Evolutionary conservation across 2,113 vertebrate species (phyloP).

Genomic region (Laterallus jamaicensis): DNA sequence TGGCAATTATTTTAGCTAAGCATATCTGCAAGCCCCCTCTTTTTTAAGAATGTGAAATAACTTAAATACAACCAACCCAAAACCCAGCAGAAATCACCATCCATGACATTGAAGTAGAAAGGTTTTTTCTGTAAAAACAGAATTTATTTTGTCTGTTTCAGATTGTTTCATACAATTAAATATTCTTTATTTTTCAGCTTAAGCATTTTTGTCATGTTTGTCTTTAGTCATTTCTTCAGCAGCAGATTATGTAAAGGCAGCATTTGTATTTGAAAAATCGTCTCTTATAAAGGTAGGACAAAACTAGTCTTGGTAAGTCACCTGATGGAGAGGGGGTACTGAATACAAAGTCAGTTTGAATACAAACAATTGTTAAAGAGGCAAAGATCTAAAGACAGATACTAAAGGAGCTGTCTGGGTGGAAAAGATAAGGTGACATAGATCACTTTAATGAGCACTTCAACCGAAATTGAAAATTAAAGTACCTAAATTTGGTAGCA

Average conservation of each 20-base stretch:
- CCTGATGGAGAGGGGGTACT: not conserved
- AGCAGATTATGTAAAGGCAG: not conserved
- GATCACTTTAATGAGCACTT: constrained; percentile 38
- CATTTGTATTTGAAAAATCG: not conserved
- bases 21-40: not conserved
- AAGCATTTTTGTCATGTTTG: not conserved
- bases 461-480: not conserved
- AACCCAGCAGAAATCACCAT: not conserved
- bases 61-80: not conserved
- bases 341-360: constrained; percentile 14
- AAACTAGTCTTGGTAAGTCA: not conserved
- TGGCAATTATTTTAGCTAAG: not conserved
- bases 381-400: constrained; percentile 40
- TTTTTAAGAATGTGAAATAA: not conserved
- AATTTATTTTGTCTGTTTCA: not conserved
- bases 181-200: not conserved
- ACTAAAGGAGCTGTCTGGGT: constrained; percentile 11
- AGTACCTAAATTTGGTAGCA: not conserved
- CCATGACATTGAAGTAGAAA: not conserved
- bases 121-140: not conserved
- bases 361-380: not conserved
- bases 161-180: not conserved
- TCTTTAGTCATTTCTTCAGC: not conserved
- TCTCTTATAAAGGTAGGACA: not conserved
- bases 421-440: constrained; percentile 11